These are phyloP conservation scores for Prinia subflava DNA, from an alignment of 2,113 vertebrate species.

Conservation along the genomic window DNA sequence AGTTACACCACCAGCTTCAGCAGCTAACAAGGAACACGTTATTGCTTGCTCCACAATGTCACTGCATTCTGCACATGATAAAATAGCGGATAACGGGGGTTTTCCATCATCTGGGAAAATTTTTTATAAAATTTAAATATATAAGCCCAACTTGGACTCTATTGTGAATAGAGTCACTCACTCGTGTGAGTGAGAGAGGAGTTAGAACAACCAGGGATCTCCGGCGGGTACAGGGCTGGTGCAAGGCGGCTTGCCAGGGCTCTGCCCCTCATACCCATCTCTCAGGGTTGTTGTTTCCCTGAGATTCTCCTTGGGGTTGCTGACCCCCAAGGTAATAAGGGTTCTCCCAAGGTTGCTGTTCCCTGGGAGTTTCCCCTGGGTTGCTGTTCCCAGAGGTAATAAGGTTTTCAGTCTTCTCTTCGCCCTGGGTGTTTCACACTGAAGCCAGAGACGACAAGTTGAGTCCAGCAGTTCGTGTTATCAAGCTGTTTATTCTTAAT, in stretches of 20 bases:
- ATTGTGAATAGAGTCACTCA: no score
- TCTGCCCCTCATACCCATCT: fast-evolving
- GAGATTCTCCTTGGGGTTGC: no score
- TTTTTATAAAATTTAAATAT: not conserved
- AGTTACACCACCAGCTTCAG: not conserved
- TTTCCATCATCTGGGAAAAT: not conserved
- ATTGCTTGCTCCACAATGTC: not conserved
- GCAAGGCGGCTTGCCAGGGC: not conserved
- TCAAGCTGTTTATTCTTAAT: no score
- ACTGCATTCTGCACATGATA: not conserved
- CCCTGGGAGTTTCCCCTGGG: no score
- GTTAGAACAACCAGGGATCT: fast-evolving
- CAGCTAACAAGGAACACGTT: not conserved
- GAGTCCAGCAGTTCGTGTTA: no score
- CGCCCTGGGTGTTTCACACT: no score
- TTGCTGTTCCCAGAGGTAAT: no score
- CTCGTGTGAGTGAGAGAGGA: not conserved
- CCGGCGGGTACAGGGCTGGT: not conserved
- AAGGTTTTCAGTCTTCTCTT: no score
- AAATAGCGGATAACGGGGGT: fast-evolving
- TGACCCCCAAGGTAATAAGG: no score
- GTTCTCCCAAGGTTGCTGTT: no score
- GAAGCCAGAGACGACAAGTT: no score
- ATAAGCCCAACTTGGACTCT: not conserved
- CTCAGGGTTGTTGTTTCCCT: no score